Conservation (phyloP, 2,888 invertebrate genomes). For the Aleiodes testaceus region DNA sequence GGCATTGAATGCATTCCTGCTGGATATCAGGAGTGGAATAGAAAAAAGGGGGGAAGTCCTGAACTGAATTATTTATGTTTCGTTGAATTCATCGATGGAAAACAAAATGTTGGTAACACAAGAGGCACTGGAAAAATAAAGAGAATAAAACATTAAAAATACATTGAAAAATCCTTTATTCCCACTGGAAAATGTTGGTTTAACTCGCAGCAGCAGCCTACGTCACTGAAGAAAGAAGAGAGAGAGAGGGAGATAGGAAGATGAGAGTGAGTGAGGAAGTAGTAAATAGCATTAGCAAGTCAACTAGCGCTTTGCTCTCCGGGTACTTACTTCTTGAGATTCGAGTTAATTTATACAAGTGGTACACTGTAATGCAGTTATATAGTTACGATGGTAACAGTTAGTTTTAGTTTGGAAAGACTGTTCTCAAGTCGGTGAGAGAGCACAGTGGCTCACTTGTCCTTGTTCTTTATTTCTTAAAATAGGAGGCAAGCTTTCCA, state of each 20-base stretch:
- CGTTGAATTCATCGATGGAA: conserved; percentile 5
- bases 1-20: conserved; percentile 5
- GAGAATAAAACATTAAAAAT: conserved; percentile 33
- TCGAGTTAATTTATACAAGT: conserved; percentile 71
- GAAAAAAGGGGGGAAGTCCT: not conserved
- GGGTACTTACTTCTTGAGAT: conserved; percentile 70
- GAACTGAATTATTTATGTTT: conserved; percentile 24
- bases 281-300: conserved; percentile 71
- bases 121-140: conserved; percentile 7
- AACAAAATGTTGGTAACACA: not conserved
- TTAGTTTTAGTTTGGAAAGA: conserved; percentile 63
- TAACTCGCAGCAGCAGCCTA: conserved; percentile 43
- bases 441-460: not conserved
- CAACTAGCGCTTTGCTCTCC: conserved; percentile 67
- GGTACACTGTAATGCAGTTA: conserved; percentile 67
- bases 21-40: not conserved
- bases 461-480: not conserved
- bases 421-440: conserved; percentile 47
- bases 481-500: too few relatives aligned
- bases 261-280: conserved; percentile 41
- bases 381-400: conserved; percentile 63
- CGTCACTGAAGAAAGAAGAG: conserved; percentile 52
- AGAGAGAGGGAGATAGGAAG: too few relatives aligned
- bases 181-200: conserved; percentile 36
- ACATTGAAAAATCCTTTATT: conserved; percentile 36